Conservation (phyloP, 2,888 invertebrate species). For the Aleiodes testaceus region DNA sequence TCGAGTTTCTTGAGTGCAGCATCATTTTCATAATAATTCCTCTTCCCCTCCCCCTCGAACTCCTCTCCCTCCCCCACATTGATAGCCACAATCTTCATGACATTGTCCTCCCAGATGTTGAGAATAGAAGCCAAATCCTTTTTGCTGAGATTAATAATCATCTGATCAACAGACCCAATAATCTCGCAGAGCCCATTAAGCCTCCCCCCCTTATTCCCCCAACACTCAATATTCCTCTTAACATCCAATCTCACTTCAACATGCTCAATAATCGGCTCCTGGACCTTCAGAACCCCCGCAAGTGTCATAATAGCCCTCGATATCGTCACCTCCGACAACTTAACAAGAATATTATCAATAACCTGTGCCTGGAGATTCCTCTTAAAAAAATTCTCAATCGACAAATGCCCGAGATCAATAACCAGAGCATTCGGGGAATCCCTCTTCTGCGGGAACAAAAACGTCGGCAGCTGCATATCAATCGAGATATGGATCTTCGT, state of each 20-base stretch:
- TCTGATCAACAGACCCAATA: constrained; percentile 79
- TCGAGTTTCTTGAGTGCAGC: constrained; percentile 80
- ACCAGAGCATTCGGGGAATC: constrained; percentile 85
- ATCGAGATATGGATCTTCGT: constrained; percentile 78
- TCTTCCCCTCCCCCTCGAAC: constrained; percentile 51
- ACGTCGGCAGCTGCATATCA: constrained; percentile 82
- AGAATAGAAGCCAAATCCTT: constrained; percentile 83
- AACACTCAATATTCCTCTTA: constrained; percentile 78
- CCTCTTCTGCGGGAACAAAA: constrained; percentile 85
- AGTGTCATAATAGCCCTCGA: constrained; percentile 83
- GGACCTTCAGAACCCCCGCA: constrained; percentile 80
- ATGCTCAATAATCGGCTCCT: constrained; percentile 86
- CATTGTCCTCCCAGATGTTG: constrained; percentile 83
- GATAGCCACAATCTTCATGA: constrained; percentile 71
- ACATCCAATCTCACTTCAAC: constrained; percentile 82
- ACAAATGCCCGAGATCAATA: constrained; percentile 84
- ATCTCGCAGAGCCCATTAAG: constrained; percentile 75
- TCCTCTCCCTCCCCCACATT: constrained; percentile 48
- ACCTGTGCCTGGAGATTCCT: constrained; percentile 72
- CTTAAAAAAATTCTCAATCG: constrained; percentile 87
- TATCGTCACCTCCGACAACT: constrained; percentile 80
- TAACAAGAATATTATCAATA: constrained; percentile 79
- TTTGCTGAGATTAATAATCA: constrained; percentile 82
- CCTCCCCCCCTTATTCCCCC: constrained; percentile 61
- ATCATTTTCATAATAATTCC: constrained; percentile 68